These are phyloP conservation scores for Homarus gammarus DNA, from an alignment of 2,888 invertebrate species.

Conservation along the genomic window DNA sequence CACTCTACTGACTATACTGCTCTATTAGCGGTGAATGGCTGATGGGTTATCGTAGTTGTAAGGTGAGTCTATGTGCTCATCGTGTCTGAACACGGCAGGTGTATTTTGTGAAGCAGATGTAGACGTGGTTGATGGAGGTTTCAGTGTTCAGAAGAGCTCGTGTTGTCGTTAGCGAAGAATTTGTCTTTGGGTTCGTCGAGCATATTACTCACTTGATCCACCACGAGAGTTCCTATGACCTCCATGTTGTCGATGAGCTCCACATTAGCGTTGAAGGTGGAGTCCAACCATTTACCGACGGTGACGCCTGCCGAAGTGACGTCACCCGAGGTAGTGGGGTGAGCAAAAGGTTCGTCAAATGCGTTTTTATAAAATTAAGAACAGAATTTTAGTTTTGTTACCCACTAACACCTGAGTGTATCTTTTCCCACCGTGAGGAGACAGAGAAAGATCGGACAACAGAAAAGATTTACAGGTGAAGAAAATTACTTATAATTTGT, in stretches of 20 bases:
- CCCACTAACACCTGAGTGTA: background rate
- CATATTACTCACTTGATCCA: background rate
- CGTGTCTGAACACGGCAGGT: too few species aligned
- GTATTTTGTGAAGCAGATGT: too few species aligned
- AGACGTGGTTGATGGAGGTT: too few species aligned
- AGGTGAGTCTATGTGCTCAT: too few species aligned
- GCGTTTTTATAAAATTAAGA: background rate
- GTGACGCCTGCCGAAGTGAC: background rate
- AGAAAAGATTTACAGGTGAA: background rate
- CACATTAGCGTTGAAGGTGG: constrained; percentile 10
- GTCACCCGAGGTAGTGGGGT: background rate
- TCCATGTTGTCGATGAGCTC: constrained; percentile 5
- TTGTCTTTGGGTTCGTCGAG: too few species aligned
- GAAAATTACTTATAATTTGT: background rate
- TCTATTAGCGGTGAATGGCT: too few species aligned
- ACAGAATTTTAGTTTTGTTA: background rate
- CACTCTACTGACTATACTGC: too few species aligned
- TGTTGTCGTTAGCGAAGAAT: too few species aligned
- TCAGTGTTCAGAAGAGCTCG: too few species aligned
- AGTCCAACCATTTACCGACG: constrained; percentile 15
- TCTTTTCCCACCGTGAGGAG: background rate
- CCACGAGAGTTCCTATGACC: background rate
- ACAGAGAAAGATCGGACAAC: too few species aligned
- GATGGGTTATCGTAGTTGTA: too few species aligned
- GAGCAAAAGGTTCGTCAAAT: background rate